A percentile compares a stretch with the other conserved stretches of the same genome.
Evolutionary conservation across 2,888 invertebrate species (phyloP).

Genomic region (Sphaerophoria rueppellii): DNA sequence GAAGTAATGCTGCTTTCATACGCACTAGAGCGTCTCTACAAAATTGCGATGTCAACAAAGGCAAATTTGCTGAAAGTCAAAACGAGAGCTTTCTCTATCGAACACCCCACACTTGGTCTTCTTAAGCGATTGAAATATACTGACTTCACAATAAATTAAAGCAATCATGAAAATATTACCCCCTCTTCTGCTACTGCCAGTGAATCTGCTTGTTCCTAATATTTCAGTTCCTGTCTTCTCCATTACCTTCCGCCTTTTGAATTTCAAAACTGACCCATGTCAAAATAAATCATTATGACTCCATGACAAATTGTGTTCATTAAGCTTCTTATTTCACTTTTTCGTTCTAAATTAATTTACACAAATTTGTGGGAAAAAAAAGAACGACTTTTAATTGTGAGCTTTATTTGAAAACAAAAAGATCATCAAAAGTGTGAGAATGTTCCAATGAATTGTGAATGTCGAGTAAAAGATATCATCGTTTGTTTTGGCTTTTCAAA

Average conservation of each 20-base stretch:
- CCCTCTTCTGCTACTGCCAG: background rate
- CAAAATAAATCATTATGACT: conserved; percentile 26
- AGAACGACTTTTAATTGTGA: background rate
- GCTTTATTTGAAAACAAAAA: conserved; percentile 18
- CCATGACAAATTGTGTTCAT: conserved; percentile 38
- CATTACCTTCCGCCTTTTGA: background rate
- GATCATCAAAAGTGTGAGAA: conserved; percentile 20
- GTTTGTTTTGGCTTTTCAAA: too few species aligned
- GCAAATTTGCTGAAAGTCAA: background rate
- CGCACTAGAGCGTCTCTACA: too few species aligned
- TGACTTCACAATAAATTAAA: background rate
- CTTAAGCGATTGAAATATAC: background rate
- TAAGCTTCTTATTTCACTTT: conserved; percentile 38
- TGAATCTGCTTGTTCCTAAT: background rate
- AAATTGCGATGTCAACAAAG: background rate
- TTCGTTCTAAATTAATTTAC: conserved; percentile 43
- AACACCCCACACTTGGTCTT: background rate
- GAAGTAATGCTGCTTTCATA: too few species aligned
- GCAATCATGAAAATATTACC: background rate
- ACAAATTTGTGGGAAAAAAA: conserved; percentile 48
- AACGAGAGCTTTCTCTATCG: background rate
- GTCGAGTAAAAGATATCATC: too few species aligned
- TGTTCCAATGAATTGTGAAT: background rate
- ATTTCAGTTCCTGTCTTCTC: background rate
- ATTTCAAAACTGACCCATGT: conserved; percentile 19